phyloP scores from a whole-genome alignment of 2,888 invertebrate genomes.

The Parapristionchus giblindavisi region DNA sequence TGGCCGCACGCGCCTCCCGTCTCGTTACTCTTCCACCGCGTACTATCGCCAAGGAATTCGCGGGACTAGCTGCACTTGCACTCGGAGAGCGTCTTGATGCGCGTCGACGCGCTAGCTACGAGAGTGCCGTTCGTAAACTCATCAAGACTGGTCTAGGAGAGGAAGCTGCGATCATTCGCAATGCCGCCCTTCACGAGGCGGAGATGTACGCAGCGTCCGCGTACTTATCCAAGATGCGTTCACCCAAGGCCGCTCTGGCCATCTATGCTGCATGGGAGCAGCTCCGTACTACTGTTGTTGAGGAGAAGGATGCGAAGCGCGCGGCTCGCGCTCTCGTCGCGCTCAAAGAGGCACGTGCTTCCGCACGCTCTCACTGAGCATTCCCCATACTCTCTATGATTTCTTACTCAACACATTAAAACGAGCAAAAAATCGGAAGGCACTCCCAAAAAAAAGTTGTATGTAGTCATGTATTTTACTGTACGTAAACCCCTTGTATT shows the following conservation, averaged over 20 bases:
- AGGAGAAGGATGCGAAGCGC: constrained; percentile 32
- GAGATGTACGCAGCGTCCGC: constrained; percentile 9
- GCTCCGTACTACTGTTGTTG: constrained; percentile 4
- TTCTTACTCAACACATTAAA: neutral
- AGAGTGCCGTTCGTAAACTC: constrained; percentile 23
- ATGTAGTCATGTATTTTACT: constrained; percentile 16
- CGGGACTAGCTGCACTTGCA: constrained; percentile 11
- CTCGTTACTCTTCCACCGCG: constrained; percentile 33
- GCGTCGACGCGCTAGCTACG: constrained; percentile 13
- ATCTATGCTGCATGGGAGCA: constrained; percentile 13
- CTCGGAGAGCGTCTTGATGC: constrained; percentile 28
- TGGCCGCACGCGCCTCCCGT: constrained; percentile 11
- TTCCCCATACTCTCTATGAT: neutral
- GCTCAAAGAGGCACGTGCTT: constrained; percentile 18
- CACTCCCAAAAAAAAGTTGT: constrained; percentile 36
- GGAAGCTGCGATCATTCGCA: constrained; percentile 2
- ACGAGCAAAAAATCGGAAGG: constrained; percentile 25
- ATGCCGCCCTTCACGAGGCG: constrained; percentile 7
- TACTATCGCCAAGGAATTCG: constrained; percentile 34
- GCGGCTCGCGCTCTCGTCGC: neutral
- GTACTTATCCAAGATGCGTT: constrained; percentile 2
- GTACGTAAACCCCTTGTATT: constrained; percentile 31
- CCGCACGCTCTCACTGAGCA: too few species aligned
- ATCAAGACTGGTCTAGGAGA: neutral
- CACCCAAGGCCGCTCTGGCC: neutral